phyloP scores from a whole-genome alignment of 1,140 invertebrate species.

The Bursaphelenchus mucronatus region DNA sequence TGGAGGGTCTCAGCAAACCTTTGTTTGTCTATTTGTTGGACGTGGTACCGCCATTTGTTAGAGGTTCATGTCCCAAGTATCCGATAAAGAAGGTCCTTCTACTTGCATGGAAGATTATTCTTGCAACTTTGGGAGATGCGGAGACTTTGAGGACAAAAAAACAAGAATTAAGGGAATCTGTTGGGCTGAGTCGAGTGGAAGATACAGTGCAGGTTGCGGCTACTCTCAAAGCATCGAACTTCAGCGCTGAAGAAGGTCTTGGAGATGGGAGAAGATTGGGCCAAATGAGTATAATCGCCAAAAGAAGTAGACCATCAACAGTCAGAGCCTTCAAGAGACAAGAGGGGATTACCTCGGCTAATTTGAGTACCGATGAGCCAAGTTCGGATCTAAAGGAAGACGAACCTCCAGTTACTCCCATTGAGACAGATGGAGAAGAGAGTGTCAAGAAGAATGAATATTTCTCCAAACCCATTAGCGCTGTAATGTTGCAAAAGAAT shows the following conservation, averaged over 20 bases:
- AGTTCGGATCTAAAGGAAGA: background rate
- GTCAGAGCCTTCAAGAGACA: too few species aligned
- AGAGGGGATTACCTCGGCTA: too few species aligned
- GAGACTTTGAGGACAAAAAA: slow-evolving; percentile 39
- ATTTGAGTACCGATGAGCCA: too few species aligned
- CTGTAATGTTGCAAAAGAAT: too few species aligned
- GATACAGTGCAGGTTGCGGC: slow-evolving; percentile 52
- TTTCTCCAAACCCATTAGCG: too few species aligned
- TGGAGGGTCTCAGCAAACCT: slow-evolving; percentile 44
- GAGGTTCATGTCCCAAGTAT: slow-evolving; percentile 50
- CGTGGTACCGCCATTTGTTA: slow-evolving; percentile 57
- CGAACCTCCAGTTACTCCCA: background rate
- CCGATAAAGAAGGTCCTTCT: slow-evolving; percentile 59
- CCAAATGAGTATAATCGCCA: too few species aligned
- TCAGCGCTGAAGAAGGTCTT: background rate
- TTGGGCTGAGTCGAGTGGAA: slow-evolving; percentile 42
- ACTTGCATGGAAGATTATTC: slow-evolving; percentile 54
- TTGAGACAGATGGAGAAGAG: too few species aligned
- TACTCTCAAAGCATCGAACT: slow-evolving; percentile 36
- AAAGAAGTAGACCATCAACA: too few species aligned
- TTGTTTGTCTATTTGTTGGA: slow-evolving; percentile 52
- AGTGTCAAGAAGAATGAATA: too few species aligned
- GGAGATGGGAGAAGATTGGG: too few species aligned
- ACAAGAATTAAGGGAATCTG: slow-evolving; percentile 20
- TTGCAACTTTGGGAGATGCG: slow-evolving; percentile 50